phyloP scores from a whole-genome alignment of 2,113 vertebrate species.

The Electrona antarctica region DNA sequence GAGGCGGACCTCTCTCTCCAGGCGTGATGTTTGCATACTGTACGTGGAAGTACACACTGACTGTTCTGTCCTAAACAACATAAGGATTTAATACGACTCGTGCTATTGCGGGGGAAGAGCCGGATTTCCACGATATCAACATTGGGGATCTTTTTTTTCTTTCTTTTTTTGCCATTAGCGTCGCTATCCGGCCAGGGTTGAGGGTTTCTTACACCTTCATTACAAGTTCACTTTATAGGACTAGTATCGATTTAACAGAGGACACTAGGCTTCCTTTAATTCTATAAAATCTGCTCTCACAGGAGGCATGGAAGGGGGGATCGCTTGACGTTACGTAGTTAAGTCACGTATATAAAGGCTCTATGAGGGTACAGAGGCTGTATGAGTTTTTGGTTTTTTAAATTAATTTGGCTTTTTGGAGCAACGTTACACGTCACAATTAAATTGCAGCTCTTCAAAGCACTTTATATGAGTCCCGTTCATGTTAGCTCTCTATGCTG shows the following conservation, averaged over 20 bases:
- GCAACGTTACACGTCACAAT: constrained; percentile 36
- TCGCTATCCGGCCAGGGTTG: constrained; percentile 16
- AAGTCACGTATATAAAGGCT: no score
- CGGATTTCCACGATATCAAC: constrained; percentile 26
- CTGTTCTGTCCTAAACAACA: constrained; percentile 43
- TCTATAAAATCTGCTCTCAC: constrained; percentile 14
- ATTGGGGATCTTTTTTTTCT: constrained; percentile 11
- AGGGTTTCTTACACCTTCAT: constrained; percentile 38
- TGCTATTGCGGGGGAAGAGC: constrained; percentile 23
- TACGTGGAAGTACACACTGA: constrained; percentile 74
- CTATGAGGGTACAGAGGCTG: no score
- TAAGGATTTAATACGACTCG: constrained; percentile 58
- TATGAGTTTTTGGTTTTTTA: constrained; percentile 18
- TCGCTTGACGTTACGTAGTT: constrained; percentile 14
- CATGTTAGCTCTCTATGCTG: constrained; percentile 7
- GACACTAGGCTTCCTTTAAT: neutral
- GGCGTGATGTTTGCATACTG: constrained; percentile 62
- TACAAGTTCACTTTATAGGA: constrained; percentile 31
- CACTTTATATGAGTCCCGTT: constrained; percentile 13
- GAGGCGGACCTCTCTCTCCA: constrained; percentile 67
- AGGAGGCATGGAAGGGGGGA: constrained; percentile 34
- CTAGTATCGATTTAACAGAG: constrained; percentile 1
- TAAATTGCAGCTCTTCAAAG: constrained; percentile 23
- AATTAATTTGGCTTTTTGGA: constrained; percentile 30
- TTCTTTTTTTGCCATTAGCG: constrained; percentile 7